These are phyloP conservation scores for Sebastes variabilis DNA, from an alignment of 2,797 vertebrate genomes.

Conservation along the genomic window DNA sequence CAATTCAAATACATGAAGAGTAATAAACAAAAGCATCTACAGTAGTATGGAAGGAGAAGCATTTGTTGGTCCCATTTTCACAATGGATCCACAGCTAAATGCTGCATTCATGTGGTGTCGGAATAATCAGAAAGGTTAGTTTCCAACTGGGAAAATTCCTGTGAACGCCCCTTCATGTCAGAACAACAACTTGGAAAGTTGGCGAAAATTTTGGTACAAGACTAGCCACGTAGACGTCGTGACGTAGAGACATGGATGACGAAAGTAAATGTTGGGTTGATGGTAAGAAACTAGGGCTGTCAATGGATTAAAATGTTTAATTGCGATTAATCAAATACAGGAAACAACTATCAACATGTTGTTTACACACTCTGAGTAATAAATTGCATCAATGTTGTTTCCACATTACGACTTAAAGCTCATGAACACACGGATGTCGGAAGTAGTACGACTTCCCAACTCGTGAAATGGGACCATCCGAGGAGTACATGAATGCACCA, in stretches of 20 bases:
- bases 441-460: neutral
- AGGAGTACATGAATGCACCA: neutral
- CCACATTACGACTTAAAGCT: neutral
- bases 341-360: too few relatives aligned
- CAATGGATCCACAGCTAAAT: neutral
- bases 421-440: neutral
- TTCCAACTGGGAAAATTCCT: neutral
- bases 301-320: too few relatives aligned
- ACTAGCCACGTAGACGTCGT: accelerated
- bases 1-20: neutral
- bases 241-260: accelerated
- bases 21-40: too few relatives aligned
- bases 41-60: too few relatives aligned
- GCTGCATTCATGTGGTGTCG: neutral
- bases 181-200: neutral
- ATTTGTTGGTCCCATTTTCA: neutral
- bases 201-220: too few relatives aligned
- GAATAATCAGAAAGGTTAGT: neutral
- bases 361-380: too few relatives aligned
- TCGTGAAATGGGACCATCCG: neutral
- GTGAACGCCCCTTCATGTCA: neutral
- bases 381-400: accelerated
- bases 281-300: too few relatives aligned
- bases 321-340: too few relatives aligned
- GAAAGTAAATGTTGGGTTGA: too few relatives aligned